Conservation (phyloP, 1,140 invertebrate genomes). For the Trichoplusia ni region DNA sequence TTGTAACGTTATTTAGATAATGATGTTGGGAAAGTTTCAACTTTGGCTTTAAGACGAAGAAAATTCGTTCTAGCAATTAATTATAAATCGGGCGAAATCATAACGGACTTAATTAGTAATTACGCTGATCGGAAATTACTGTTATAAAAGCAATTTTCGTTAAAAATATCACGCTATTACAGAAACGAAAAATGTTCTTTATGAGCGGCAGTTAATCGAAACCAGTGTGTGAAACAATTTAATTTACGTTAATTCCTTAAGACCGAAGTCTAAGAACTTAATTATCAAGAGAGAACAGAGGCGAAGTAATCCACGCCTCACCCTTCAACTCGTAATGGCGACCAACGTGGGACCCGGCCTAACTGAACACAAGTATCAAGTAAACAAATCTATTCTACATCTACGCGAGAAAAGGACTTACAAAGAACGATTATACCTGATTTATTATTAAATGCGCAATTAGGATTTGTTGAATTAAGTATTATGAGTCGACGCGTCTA, state of each 20-base stretch:
- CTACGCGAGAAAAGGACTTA: background rate
- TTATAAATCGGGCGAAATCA: background rate
- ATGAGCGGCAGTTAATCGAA: too few relatives aligned
- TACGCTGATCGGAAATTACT: background rate
- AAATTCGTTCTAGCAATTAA: background rate
- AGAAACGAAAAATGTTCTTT: too few relatives aligned
- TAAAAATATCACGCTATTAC: too few relatives aligned
- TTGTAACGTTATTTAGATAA: constrained; percentile 11
- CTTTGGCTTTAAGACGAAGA: background rate
- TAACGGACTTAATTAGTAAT: background rate
- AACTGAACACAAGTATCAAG: background rate
- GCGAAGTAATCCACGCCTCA: background rate
- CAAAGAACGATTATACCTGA: background rate
- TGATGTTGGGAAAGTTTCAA: too few relatives aligned
- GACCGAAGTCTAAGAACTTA: background rate
- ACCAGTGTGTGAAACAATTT: too few relatives aligned
- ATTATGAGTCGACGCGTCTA: background rate
- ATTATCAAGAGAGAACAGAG: background rate
- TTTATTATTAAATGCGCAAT: background rate
- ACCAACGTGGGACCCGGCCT: background rate
- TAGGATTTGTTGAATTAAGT: background rate
- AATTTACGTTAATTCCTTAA: too few relatives aligned
- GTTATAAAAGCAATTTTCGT: background rate
- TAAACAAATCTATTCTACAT: background rate
- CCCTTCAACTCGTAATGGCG: background rate